Conservation (phyloP, 1,140 invertebrate species). For the Drosophila parvula region DNA sequence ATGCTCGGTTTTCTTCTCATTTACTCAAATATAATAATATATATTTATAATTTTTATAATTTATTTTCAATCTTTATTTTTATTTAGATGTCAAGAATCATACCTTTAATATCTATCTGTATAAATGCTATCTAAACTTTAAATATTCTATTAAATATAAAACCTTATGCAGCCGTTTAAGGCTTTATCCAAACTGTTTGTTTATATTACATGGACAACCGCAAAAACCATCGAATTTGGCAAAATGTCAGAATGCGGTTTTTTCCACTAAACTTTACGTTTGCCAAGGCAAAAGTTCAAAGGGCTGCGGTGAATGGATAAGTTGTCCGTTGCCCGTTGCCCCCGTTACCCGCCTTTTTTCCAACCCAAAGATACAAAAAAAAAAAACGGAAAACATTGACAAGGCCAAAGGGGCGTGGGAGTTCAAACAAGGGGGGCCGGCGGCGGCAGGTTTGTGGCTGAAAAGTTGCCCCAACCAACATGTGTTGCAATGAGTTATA, state of each 20-base stretch:
- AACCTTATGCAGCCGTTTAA: slow-evolving; percentile 11
- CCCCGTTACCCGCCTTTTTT: not conserved
- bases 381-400: slow-evolving; percentile 53
- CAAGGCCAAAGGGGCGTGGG: slow-evolving; percentile 22
- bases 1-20: too few species aligned
- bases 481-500: slow-evolving; percentile 81
- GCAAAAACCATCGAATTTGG: slow-evolving; percentile 74
- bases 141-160: not conserved
- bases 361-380: slow-evolving; percentile 7
- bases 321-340: slow-evolving; percentile 54
- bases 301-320: slow-evolving; percentile 75
- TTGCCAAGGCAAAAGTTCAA: slow-evolving; percentile 72
- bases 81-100: too few species aligned
- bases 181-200: slow-evolving; percentile 20
- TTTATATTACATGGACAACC: slow-evolving; percentile 45
- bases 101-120: too few species aligned
- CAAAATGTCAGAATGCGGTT: slow-evolving; percentile 81
- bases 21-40: too few species aligned
- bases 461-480: slow-evolving; percentile 71
- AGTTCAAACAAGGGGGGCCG: not conserved
- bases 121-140: not conserved
- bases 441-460: slow-evolving; percentile 23
- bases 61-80: too few species aligned
- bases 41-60: too few species aligned
- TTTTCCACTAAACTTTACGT: slow-evolving; percentile 66